These are phyloP conservation scores for Euleptes europaea DNA, from an alignment of 2,113 vertebrate genomes.

Conservation along the genomic window DNA sequence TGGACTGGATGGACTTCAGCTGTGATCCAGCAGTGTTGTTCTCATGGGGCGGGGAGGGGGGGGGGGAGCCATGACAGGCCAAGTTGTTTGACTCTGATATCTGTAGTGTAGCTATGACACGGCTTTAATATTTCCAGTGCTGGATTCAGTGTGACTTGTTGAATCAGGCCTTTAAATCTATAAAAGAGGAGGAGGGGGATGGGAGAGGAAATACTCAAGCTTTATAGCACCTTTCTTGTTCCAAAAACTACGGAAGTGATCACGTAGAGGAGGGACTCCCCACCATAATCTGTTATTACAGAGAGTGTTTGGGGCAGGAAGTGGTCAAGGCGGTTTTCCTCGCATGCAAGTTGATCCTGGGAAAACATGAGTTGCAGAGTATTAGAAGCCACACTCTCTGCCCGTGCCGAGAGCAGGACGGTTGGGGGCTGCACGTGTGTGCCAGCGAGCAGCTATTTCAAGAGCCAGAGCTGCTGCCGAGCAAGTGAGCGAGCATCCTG, in stretches of 20 bases:
- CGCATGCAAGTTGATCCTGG: background rate
- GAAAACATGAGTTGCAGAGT: background rate
- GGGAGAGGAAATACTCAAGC: background rate
- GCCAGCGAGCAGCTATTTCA: slow-evolving; percentile 16
- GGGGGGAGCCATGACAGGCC: no score
- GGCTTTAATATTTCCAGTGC: background rate
- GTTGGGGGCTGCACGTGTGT: slow-evolving; percentile 15
- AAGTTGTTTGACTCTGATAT: no score
- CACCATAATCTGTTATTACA: background rate
- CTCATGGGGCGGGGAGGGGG: no score
- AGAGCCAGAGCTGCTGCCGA: background rate
- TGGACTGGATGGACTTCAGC: no score
- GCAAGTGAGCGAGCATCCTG: background rate
- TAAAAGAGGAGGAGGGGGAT: background rate
- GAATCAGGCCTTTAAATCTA: background rate
- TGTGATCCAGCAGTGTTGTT: no score
- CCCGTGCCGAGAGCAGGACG: background rate
- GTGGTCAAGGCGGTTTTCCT: slow-evolving; percentile 21
- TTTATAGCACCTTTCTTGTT: background rate
- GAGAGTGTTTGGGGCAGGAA: slow-evolving; percentile 27
- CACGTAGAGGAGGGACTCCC: background rate
- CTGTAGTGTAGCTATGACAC: no score
- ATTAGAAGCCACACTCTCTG: background rate
- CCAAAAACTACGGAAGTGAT: background rate
- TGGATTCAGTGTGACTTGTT: background rate